phyloP scores from a whole-genome alignment of 2,888 invertebrate genomes.

The Rhorus exstirpatorius region DNA sequence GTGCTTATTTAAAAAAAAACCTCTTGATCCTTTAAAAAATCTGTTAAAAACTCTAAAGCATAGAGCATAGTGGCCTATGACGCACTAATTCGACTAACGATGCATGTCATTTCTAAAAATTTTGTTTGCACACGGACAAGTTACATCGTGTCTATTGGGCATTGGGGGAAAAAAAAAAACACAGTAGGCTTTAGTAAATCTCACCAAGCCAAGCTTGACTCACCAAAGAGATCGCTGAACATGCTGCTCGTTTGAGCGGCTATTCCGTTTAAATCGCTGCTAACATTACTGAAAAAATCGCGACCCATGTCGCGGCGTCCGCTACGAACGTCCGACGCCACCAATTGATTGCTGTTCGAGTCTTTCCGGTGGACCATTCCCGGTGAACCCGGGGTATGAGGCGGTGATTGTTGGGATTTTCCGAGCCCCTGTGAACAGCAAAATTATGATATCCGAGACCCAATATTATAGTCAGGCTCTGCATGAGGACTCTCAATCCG shows the following conservation, averaged over 20 bases:
- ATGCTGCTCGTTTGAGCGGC: slow-evolving; percentile 97
- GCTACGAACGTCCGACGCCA: slow-evolving; percentile 88
- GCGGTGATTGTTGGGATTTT: slow-evolving; percentile 85
- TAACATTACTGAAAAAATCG: slow-evolving; percentile 96
- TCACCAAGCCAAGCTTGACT: no score
- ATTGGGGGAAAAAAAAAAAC: no score
- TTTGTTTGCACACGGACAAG: no score
- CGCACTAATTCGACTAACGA: no score
- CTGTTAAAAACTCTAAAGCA: no score
- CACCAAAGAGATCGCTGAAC: slow-evolving; percentile 97
- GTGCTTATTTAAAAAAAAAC: no score
- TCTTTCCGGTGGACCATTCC: slow-evolving; percentile 86
- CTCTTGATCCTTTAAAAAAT: no score
- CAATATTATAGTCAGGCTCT: neutral
- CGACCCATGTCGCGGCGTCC: slow-evolving; percentile 88
- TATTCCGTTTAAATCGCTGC: slow-evolving; percentile 96
- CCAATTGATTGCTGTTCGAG: slow-evolving; percentile 88
- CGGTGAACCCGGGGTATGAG: slow-evolving; percentile 79
- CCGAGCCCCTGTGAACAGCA: slow-evolving; percentile 84
- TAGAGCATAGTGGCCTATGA: no score
- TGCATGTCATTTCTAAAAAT: no score
- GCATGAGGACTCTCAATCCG: no score
- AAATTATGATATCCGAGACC: neutral
- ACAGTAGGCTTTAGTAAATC: neutral
- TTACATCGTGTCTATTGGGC: no score